Evolutionary conservation across 2,113 vertebrate species (phyloP), one percentile per base, ranked within the genome.

Genomic region (Notarius quadriscutis): DNA sequence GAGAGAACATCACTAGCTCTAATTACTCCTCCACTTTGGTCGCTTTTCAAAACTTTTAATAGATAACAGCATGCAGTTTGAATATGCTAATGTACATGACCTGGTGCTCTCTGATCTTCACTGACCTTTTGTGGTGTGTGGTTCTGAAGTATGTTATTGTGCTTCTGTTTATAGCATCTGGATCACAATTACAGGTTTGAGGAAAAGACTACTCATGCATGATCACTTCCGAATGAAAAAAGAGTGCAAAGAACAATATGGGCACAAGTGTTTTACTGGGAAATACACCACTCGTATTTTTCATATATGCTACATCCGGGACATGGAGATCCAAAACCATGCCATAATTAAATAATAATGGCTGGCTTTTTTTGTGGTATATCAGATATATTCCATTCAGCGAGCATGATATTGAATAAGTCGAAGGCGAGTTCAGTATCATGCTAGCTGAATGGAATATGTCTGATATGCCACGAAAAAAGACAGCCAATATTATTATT

Each of bases 21-120:
- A 87, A 91, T 88, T 87, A 75, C 63, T 41, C 55, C 18, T 62
- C 81, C 22, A 60, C 72, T 85, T 79, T 58, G 83, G 87, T 81
- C 77, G 63, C 83, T 74, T 88, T 67, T 34, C 62, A 74, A 85
- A 91, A 88, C 83, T 87, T 91, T 89, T 87, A 88, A 88, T 89
- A 83, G 87, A 89, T 87, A 78, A 84, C 71, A 74, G 22, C 2
- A 9, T 81, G 62, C 53, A 67, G 77, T 69, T 77, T 57, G 65
- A 63, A 81, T 88, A 80, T 80, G 81, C 25, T 81, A 72, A 84
- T 78, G 50, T 63, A 48, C 50, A 2, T 50, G 25, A 25, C 57
- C 74, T 60, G 48, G 67, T 81, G 60, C 84, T 63, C 75, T 62
- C 30, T 82, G 78, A 87, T 71, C 86, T 63, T 80, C 81, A 9